Evolutionary conservation across 2,888 invertebrate species (phyloP).

Genomic region (Muscina levida): DNA sequence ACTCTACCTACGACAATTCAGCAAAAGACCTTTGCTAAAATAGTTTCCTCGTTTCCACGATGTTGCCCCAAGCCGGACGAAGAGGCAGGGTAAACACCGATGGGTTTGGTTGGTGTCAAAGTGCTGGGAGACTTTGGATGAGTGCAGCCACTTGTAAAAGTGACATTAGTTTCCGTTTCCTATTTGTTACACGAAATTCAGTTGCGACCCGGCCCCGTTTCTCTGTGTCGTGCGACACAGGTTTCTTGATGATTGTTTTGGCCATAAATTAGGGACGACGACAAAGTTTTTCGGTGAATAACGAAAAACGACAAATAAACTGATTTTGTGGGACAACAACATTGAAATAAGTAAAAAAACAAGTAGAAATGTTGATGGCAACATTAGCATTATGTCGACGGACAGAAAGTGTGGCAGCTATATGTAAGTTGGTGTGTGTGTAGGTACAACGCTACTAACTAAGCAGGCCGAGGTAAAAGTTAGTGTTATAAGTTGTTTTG

Average conservation of each 20-base stretch:
- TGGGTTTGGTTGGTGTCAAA: neutral
- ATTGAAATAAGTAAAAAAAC: slow-evolving; percentile 18
- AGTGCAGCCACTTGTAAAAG: slow-evolving; percentile 37
- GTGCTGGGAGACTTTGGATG: neutral
- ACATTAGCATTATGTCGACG: neutral
- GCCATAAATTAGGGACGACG: slow-evolving; percentile 26
- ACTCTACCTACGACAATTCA: neutral
- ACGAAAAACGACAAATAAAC: slow-evolving; percentile 25
- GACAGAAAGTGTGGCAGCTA: neutral
- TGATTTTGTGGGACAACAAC: slow-evolving; percentile 1
- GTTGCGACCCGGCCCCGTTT: neutral
- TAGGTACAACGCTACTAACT: too few relatives aligned
- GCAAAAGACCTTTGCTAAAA: neutral
- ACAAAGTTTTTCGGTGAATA: slow-evolving; percentile 34
- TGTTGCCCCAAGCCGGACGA: too few relatives aligned
- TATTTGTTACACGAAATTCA: slow-evolving; percentile 31
- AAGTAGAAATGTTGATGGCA: neutral
- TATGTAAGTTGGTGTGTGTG: too few relatives aligned
- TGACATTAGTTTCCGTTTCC: slow-evolving; percentile 36
- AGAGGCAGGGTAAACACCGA: too few relatives aligned
- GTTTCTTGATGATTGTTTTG: slow-evolving; percentile 39
- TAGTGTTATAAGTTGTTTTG: too few relatives aligned
- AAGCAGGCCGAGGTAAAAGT: too few relatives aligned
- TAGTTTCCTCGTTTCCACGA: neutral
- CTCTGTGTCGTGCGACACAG: neutral